Evolutionary conservation across 2,797 vertebrate species (phyloP).

Genomic region (Stomatorhinus walkeri): DNA sequence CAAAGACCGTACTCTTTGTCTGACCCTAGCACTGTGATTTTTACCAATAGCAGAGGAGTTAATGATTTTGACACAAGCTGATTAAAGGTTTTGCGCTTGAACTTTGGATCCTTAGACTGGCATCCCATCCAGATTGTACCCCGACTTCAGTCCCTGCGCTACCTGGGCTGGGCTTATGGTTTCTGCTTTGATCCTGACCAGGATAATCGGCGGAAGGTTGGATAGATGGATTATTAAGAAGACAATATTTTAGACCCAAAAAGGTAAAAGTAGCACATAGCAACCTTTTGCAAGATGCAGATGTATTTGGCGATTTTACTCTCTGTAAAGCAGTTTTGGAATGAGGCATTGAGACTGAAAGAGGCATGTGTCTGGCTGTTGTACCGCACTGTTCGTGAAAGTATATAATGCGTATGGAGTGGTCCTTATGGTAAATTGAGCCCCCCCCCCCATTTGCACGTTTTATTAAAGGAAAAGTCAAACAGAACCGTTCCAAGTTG

Average conservation of each 20-base stretch:
- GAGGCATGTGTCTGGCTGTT: not conserved
- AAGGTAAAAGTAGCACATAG: not conserved
- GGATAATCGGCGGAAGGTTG: not conserved
- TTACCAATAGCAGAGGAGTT: not conserved
- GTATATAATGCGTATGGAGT: not conserved
- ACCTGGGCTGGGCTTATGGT: not conserved
- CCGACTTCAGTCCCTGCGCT: not conserved
- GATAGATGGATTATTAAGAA: not conserved
- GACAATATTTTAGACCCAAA: not conserved
- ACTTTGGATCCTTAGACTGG: not conserved
- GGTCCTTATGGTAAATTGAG: not conserved
- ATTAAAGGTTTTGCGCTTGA: not conserved
- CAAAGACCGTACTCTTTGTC: not conserved
- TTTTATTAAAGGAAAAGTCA: not conserved
- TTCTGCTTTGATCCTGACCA: not conserved
- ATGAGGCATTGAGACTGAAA: not conserved
- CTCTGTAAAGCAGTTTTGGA: not conserved
- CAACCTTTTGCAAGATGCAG: not conserved
- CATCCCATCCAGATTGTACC: not conserved
- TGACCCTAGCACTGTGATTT: not conserved
- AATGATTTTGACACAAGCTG: not conserved
- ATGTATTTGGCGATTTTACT: not conserved
- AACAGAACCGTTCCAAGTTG: not conserved
- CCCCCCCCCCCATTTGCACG: not conserved
- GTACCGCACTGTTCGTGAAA: not conserved